Evolutionary conservation across 2,797 vertebrate genomes (phyloP).

Genomic region (Chrysocyon brachyurus): DNA sequence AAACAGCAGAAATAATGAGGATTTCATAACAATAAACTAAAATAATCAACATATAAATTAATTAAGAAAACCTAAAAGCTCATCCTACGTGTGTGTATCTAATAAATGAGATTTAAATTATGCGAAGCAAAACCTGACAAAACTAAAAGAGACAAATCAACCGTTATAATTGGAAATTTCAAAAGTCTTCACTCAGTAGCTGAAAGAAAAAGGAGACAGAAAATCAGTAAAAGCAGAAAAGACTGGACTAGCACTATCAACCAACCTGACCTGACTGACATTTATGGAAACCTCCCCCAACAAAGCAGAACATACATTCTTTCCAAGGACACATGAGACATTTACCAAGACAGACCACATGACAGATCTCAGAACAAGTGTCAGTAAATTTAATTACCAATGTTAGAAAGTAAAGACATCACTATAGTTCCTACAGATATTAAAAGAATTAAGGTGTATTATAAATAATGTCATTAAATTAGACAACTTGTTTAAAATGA

Average conservation of each 20-base stretch:
- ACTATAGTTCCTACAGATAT: neutral
- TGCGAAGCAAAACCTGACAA: neutral
- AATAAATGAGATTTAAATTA: neutral
- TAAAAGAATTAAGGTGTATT: neutral
- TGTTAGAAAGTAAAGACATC: neutral
- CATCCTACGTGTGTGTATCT: rapidly evolving
- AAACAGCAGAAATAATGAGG: rapidly evolving
- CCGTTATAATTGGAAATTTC: too few relatives aligned
- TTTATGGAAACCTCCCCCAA: neutral
- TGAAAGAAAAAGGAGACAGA: neutral
- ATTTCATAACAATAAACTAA: neutral
- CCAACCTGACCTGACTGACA: neutral
- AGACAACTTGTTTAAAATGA: neutral
- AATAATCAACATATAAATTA: too few relatives aligned
- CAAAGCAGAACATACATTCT: neutral
- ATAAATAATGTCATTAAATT: neutral
- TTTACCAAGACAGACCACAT: rapidly evolving
- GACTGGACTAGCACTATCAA: neutral
- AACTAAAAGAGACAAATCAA: neutral
- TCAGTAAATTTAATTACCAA: neutral
- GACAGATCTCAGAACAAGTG: neutral
- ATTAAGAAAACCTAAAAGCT: neutral
- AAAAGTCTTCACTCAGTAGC: neutral
- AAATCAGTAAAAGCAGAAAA: neutral
- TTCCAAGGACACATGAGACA: neutral